Evolutionary conservation across 2,888 invertebrate genomes (phyloP), one percentile per base, ranked within the genome.

Genomic region (Melinaea marsaeus): DNA sequence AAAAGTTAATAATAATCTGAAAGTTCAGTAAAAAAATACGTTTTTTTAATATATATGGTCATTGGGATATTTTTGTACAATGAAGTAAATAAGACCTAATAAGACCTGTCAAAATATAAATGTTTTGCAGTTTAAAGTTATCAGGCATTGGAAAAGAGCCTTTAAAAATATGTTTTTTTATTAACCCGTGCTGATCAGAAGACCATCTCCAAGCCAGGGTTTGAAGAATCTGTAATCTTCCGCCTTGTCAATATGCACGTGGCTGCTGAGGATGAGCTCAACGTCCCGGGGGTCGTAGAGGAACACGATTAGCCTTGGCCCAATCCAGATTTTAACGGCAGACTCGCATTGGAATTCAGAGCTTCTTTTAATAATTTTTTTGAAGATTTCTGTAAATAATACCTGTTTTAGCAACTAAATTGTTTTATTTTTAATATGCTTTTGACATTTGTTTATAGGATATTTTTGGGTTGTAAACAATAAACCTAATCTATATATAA

Each of bases 141-240:
- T 7, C 22, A 1, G 6, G 4, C 13, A 13, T 22, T 3, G 22
- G 3, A 1, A 4, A 48, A 48, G 3, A 48, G 22, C 7, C 2
- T 11, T 2, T 47, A 9, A 6, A 7, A 0, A 32, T 9, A 32
- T 51, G 3, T 51, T 22, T 22, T 58, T 35, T 61, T 47, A 80
- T 81, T 81, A 80, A 93, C 96, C 96, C 70, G 94, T 94, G 74
- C 95, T 95, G 76, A 96, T 95, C 37, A 96, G 92, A 7, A 96
- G 93, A 75, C 96, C 96, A 74, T 96, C 93, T 78, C 96, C 96
- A 64, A 96, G 92, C 96, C 96, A 96, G 48, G 96, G 96, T 77
- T 95, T 93, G 85, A 96, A 95, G 88, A 95, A 95, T 74, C 93
- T 91, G 84, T 96, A 96, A 76, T 96, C 95, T 11, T 92, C 86